Evolutionary conservation across 2,797 vertebrate genomes (phyloP), one percentile per base, ranked within the genome.

Genomic region (Pseudochromis fuscus): DNA sequence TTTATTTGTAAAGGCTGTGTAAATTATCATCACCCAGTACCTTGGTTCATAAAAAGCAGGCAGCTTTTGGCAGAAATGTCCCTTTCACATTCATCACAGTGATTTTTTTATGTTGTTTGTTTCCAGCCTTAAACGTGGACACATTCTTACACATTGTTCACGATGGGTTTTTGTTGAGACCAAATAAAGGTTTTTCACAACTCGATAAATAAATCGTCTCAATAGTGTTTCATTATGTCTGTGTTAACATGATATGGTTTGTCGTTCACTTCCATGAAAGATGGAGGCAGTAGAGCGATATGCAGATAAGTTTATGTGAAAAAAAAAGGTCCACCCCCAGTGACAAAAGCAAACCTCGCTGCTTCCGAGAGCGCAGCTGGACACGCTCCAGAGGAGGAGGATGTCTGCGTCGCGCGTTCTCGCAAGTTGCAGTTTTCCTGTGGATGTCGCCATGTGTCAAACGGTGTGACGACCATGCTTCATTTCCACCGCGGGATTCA

Each of bases 151-250:
- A 40, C 38, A 18, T 38, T 38, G 12, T 67, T 56, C 68, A 75
- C 67, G 49, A 12, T 63, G 58, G 45, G 10, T 58, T 71, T 81
- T 81, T 83, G 52, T 85, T 79, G 67, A 63, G 65, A 77, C 62
- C 67, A 77, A 93, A 90, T 91, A 92, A 92, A 89, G 71, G 67
- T 84, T 87, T 85, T 64, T 71, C 60, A 86, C 73, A 61, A 75
- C 66, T 70, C 53, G 42, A 59, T 51, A 21, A 63, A 25, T 0
- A n/a, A n/a, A n/a, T n/a, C n/a, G n/a, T n/a, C n/a, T n/a, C n/a
- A n/a, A n/a, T n/a, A n/a, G n/a, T n/a, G n/a, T n/a, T n/a, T n/a
- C n/a, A n/a, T n/a, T n/a, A n/a, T n/a, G n/a, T n/a, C n/a, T 15
- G 35, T 13, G 31, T 33, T 33, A 10, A 33, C n/a, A n/a, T n/a